Evolutionary conservation across 2,797 vertebrate genomes (phyloP), one percentile per base, ranked within the genome.

Genomic region (Pagetopsis macropterus): DNA sequence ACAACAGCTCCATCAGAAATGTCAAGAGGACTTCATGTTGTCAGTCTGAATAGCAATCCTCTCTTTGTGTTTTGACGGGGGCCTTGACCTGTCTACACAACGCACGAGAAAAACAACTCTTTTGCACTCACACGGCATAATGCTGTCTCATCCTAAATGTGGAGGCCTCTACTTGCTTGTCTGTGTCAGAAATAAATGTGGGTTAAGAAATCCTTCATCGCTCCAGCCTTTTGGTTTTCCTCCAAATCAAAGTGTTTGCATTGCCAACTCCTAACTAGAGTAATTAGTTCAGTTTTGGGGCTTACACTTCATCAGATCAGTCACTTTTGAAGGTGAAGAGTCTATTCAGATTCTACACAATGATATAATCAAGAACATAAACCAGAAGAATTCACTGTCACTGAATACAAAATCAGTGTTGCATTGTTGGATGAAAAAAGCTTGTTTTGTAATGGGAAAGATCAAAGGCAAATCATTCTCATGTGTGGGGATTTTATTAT

Each of bases 1-100:
- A 71, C 63, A 75, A 81, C 73, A 81, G 70, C 82, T 88, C 82
- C 76, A 81, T 87, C 81, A 85, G 58, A 84, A 72, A 83, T 82
- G 82, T 89, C 79, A 79, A 61, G 82, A 78, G 65, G 69, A 79
- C 70, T 69, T 89, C 78, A 82, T 75, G 69, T 77, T 79, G 82
- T 87, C 89, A 86, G 75, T 45, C 68, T 73, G 59, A 77, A 78
- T 79, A 67, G 50, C 40, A 70, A 81, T 54, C 65, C 54, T 74
- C 3, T 12, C 58, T 11, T 51, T 69, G 43, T 46, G 68, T 51
- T 78, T 60, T 78, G 79, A 89, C 76, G 81, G 76, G 21, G 73
- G 83, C 59, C 74, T 49, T 71, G 88, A 82, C 85, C 86, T 64
- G 78, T 78, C 84, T 67, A 65, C 59, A 44, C 49, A 50, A 63